Evolutionary conservation across 2,797 vertebrate species (phyloP).

Genomic region (Champsocephalus esox): DNA sequence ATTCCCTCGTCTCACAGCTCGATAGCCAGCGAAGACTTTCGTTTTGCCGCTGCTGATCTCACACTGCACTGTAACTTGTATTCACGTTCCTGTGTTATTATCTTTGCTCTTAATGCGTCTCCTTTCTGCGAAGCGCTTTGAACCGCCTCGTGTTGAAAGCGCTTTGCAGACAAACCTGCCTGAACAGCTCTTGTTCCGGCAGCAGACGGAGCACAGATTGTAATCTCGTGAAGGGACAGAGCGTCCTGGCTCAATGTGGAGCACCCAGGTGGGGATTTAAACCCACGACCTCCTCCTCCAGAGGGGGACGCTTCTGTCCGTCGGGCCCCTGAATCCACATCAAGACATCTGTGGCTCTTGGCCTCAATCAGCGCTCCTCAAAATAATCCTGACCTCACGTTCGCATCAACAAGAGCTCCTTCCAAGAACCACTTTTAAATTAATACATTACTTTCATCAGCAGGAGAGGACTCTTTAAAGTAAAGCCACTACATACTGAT

Average conservation of each 20-base stretch:
- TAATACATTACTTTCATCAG: constrained; percentile 32
- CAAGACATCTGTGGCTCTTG: constrained; percentile 35
- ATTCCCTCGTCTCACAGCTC: constrained; percentile 28
- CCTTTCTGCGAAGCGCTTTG: no score
- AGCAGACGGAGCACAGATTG: constrained; percentile 36
- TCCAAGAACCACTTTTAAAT: constrained; percentile 47
- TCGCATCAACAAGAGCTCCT: constrained; percentile 48
- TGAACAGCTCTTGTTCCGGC: constrained; percentile 1
- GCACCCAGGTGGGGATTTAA: constrained; percentile 48
- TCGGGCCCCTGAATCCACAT: constrained; percentile 19
- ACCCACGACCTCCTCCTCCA: constrained; percentile 37
- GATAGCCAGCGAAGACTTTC: background rate
- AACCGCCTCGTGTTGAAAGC: no score
- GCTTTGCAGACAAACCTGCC: no score
- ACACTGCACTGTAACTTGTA: no score
- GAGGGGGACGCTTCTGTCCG: constrained; percentile 28
- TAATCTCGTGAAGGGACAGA: constrained; percentile 30
- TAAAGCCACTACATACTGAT: no score
- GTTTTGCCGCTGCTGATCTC: no score
- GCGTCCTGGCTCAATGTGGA: constrained; percentile 40
- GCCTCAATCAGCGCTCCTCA: constrained; percentile 44
- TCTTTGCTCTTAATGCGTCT: no score
- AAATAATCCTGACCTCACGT: constrained; percentile 48
- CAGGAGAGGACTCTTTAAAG: no score
- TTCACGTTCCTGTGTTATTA: no score